Base-by-base conservation (phyloP, 2,797 vertebrate species). In the Nothura maculosa region DNA sequence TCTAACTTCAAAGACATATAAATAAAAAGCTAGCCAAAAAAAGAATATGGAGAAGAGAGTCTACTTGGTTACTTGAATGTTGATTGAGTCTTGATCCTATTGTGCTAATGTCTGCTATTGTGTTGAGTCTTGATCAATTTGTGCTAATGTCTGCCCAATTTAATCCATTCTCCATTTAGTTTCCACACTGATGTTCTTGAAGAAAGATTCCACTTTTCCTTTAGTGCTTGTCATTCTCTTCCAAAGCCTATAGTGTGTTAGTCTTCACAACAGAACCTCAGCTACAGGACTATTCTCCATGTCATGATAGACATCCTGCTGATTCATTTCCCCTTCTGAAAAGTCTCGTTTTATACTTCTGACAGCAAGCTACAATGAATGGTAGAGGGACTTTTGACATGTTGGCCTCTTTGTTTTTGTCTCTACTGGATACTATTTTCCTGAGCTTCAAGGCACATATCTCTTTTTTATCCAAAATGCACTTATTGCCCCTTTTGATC, bases 321-420 rank as follows among this genome's bases (percentile, higher is more conserved):
- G 76, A 64, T 85, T 62, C 13, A 0, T 61, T 87, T 85, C 32
- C 9, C 34, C 6, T 74, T 87, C 72, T 87, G 73, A 87, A 90
- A 57, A 8, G 17, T 54, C 69, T 92, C 85, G 52, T 48, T 92
- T 94, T 82, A 13, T 82, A 58, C 70, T 92, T 92, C 81, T 64
- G 15, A 48, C 68, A 85, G 64, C 43, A 67, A 94, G 72, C 13
- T 48, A 34, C 8, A 67, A 54, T 61, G 28, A 90, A 64, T 74
- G 48, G 77, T 70, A 95, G 81, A 80, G 43, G 21, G 68, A 70
- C 74, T 89, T 82, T n/a, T 77, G 75, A 85, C 81, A 63, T n/a
- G 34, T 3, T 95, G 89, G 89, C 84, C 84, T 91, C 81, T 86
- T 68, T 67, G 43, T 14, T 28, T 54, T 54, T 42, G n/a, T 61